phyloP scores from a whole-genome alignment of 2,888 invertebrate genomes.

The Xanthostigma xanthostigma region DNA sequence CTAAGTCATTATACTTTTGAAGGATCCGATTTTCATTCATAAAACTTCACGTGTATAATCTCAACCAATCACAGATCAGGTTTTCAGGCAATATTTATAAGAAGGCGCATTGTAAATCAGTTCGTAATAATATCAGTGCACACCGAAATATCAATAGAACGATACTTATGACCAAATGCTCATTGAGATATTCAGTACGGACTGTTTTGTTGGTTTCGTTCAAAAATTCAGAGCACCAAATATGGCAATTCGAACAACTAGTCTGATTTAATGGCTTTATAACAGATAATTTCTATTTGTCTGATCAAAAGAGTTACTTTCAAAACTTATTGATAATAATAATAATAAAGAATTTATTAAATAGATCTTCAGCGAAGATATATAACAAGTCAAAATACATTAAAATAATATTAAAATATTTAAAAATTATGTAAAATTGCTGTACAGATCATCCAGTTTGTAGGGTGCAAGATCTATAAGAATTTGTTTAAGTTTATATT shows the following conservation, averaged over 20 bases:
- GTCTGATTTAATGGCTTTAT: slow-evolving; percentile 32
- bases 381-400: too few relatives aligned
- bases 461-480: too few relatives aligned
- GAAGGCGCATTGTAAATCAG: slow-evolving; percentile 16
- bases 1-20: slow-evolving; percentile 42
- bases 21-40: not conserved
- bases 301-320: slow-evolving; percentile 22
- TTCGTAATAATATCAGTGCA: slow-evolving; percentile 23
- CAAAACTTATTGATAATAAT: too few relatives aligned
- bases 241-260: slow-evolving; percentile 36
- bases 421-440: too few relatives aligned
- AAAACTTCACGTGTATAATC: slow-evolving; percentile 5
- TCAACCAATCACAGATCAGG: not conserved
- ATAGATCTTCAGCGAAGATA: too few relatives aligned
- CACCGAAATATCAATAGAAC: slow-evolving; percentile 25
- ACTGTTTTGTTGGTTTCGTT: slow-evolving; percentile 52
- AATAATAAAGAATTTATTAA: too few relatives aligned
- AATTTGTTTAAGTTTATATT: too few relatives aligned
- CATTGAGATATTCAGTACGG: slow-evolving; percentile 54
- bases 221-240: slow-evolving; percentile 42
- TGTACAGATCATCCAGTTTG: too few relatives aligned
- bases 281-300: slow-evolving; percentile 26
- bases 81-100: not conserved
- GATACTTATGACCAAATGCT: slow-evolving; percentile 50
- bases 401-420: too few relatives aligned